Percentiles rank a stretch among this genome's conserved stretches.
phyloP scores from a whole-genome alignment of 1,140 invertebrate species.

The Augochlora pura region DNA sequence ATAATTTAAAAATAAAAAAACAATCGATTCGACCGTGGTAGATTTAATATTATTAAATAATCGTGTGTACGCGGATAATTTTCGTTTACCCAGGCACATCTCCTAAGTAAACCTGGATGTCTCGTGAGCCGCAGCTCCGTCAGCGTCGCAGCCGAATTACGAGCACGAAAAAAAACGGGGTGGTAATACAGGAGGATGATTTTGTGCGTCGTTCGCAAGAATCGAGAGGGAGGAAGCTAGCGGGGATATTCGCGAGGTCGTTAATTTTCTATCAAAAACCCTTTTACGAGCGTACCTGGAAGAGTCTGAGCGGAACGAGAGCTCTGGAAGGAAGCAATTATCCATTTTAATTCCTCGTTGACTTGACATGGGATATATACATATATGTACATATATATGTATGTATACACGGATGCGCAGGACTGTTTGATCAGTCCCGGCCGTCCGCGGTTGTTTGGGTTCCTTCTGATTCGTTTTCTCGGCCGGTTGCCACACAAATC shows the following conservation, averaged over 20 bases:
- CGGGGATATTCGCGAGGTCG: slow-evolving; percentile 49
- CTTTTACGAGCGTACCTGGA: slow-evolving; percentile 70
- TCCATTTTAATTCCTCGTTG: slow-evolving; percentile 68
- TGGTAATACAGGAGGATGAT: background rate
- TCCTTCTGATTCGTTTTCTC: slow-evolving; percentile 38
- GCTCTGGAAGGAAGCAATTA: slow-evolving; percentile 66
- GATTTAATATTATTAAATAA: too few species aligned
- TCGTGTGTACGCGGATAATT: too few species aligned
- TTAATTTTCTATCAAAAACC: slow-evolving; percentile 70
- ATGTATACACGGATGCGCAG: slow-evolving; percentile 47
- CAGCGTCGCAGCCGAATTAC: background rate
- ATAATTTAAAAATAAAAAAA: too few species aligned
- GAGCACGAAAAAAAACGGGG: background rate
- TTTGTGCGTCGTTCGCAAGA: slow-evolving; percentile 5
- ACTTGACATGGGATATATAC: slow-evolving; percentile 63
- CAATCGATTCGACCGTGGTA: too few species aligned
- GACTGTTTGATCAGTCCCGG: slow-evolving; percentile 67
- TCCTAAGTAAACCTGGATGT: too few species aligned
- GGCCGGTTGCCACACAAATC: slow-evolving; percentile 43
- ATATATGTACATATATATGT: too few species aligned
- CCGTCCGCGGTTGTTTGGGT: slow-evolving; percentile 53
- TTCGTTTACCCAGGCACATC: too few species aligned
- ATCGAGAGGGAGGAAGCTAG: background rate
- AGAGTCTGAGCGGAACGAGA: slow-evolving; percentile 50
- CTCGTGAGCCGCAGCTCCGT: too few species aligned